These are phyloP conservation scores for Parazoanthus atlanticus DNA, from an alignment of 92 coral and sea anemone species.

Conservation along the genomic window DNA sequence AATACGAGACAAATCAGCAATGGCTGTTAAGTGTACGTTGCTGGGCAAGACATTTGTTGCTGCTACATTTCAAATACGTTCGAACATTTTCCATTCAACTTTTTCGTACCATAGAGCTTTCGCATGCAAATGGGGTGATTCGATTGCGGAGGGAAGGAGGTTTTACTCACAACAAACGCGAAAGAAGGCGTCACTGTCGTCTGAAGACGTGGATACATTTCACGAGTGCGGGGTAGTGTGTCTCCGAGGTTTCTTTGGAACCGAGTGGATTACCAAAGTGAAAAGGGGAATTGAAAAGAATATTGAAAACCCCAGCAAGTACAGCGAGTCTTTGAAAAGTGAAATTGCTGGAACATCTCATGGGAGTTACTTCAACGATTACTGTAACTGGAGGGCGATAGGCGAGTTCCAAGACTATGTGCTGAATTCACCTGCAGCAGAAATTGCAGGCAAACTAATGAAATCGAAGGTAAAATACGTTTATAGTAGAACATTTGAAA, in stretches of 20 bases:
- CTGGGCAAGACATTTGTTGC: background rate
- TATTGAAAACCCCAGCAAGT: constrained; percentile 67
- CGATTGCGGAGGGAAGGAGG: background rate
- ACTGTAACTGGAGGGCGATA: constrained; percentile 62
- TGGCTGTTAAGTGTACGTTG: too few relatives aligned
- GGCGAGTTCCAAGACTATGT: constrained; percentile 77
- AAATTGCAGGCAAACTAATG: constrained; percentile 73
- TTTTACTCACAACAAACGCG: background rate
- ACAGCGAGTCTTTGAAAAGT: constrained; percentile 46
- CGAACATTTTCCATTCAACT: background rate
- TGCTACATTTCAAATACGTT: background rate
- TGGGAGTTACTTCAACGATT: constrained; percentile 77
- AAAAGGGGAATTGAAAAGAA: constrained; percentile 68
- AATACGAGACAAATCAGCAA: too few relatives aligned
- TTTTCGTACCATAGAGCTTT: background rate
- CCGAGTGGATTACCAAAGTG: constrained; percentile 74
- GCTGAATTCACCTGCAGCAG: constrained; percentile 75
- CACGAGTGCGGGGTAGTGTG: constrained; percentile 79
- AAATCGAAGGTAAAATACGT: constrained; percentile 55
- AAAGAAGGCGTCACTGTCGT: background rate
- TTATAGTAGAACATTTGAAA: background rate
- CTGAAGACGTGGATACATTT: constrained; percentile 55
- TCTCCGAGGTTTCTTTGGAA: constrained; percentile 71
- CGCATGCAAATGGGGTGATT: background rate
- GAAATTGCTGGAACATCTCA: constrained; percentile 5